Evolutionary conservation across 2,797 vertebrate species (phyloP).

Genomic region (Danio tinwini): DNA sequence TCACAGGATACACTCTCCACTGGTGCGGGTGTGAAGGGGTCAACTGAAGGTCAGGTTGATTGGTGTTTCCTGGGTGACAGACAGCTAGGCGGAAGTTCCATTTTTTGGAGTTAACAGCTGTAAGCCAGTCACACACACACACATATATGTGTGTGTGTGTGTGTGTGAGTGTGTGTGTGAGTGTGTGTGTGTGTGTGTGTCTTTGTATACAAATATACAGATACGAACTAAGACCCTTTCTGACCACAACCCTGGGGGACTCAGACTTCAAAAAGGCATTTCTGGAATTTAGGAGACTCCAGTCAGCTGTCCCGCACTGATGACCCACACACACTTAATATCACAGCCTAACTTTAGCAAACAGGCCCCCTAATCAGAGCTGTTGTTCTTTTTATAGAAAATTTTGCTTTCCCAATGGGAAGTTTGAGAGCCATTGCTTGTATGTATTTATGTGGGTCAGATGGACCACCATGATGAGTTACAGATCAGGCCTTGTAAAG

Average conservation of each 20-base stretch:
- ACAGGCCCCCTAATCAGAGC: slow-evolving; percentile 33
- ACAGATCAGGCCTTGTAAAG: slow-evolving; percentile 27
- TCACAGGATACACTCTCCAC: slow-evolving; percentile 14
- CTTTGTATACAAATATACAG: background rate
- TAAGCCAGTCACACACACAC: slow-evolving; percentile 67
- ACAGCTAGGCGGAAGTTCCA: slow-evolving; percentile 39
- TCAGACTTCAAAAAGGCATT: slow-evolving; percentile 71
- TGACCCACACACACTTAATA: slow-evolving; percentile 23
- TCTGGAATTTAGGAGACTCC: slow-evolving; percentile 75
- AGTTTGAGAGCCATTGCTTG: background rate
- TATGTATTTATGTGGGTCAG: slow-evolving; percentile 22
- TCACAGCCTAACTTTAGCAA: slow-evolving; percentile 56
- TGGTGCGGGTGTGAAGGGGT: slow-evolving; percentile 13
- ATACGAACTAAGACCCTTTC: slow-evolving; percentile 70
- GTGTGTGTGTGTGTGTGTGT: too few species aligned
- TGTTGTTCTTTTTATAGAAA: slow-evolving; percentile 39
- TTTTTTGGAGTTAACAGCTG: slow-evolving; percentile 72
- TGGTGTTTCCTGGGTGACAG: slow-evolving; percentile 51
- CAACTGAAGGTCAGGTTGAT: slow-evolving; percentile 52
- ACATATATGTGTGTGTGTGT: background rate
- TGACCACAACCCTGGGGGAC: slow-evolving; percentile 64
- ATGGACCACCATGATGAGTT: slow-evolving; percentile 38
- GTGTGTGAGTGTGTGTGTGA: too few species aligned
- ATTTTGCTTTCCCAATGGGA: slow-evolving; percentile 31
- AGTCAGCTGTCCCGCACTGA: slow-evolving; percentile 74